Base-by-base conservation (phyloP, 2,113 vertebrate genomes). In the Hiodon tergisus region DNA sequence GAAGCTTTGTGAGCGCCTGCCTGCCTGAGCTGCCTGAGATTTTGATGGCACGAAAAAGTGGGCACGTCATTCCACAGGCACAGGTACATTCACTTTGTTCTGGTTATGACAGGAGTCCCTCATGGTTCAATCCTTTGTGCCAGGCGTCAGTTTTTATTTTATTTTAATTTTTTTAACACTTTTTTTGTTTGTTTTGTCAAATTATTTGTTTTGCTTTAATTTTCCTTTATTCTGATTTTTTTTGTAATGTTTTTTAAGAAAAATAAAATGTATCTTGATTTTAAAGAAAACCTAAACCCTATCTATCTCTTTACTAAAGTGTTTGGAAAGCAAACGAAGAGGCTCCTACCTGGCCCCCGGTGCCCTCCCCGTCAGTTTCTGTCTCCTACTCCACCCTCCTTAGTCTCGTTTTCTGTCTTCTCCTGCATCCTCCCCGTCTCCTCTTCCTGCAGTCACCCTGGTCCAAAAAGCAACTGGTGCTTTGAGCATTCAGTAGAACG, bases 191-290 rank as follows among this genome's bases (percentile, higher is more conserved):
- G 0, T 31, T 31, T 31, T 31, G 31, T 31, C 31, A 86, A 76
- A 83, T 71, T 69, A 83, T 69, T 79, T 72, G 71, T 87, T 78
- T 84, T 84, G 88, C 83, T 88, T 89, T 78, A 86, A 88, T 87
- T 87, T 90, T 87, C 87, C 82, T 89, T 65, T 46, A 85, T 89
- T 89, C 85, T 85, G 84, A 89, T 84, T 89, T 75, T 79, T 84
- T 92, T 91, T 92, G 87, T 91, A 90, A 90, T 89, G 89, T 91
- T 91, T 90, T 87, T 91, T 91, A 91, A 91, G 89, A 71, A 87
- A 91, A 90, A 89, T 90, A 91, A 85, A 92, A 90, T 90, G 87
- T 92, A 92, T 92, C 87, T 86, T 92, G 90, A 89, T 92, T 92
- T 92, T 89, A 90, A 91, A 91, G 86, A 90, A 86, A 86, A 82